A percentile compares a stretch with the other conserved stretches of the same genome.
Evolutionary conservation across 2,113 vertebrate species (phyloP).

Genomic region (Meles meles): DNA sequence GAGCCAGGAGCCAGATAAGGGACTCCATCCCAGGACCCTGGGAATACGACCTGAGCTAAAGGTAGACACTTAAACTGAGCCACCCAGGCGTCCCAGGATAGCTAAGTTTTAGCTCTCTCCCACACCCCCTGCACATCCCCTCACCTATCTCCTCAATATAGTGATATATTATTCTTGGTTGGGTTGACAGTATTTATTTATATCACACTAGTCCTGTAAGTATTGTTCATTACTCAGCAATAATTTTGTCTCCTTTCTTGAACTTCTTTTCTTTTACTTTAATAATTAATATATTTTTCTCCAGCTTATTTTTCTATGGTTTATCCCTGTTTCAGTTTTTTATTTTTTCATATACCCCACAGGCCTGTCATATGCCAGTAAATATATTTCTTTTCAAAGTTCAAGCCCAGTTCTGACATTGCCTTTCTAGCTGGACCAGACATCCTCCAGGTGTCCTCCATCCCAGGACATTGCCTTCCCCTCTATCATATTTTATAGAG

Average conservation of each 20-base stretch:
- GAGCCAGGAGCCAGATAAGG: no score
- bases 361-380: background rate
- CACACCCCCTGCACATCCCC: fast-evolving
- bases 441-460: background rate
- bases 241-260: background rate
- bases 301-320: background rate
- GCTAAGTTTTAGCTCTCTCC: background rate
- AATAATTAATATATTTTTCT: background rate
- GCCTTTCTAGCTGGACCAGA: background rate
- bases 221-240: background rate
- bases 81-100: no score
- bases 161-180: background rate
- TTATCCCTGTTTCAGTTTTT: background rate
- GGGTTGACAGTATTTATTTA: background rate
- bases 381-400: background rate
- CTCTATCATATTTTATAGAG: background rate
- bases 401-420: background rate
- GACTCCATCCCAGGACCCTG: no score
- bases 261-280: background rate
- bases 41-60: no score
- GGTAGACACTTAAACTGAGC: no score
- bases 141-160: background rate
- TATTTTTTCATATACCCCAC: background rate
- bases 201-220: background rate
- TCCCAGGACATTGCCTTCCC: no score